A percentile compares a stretch with the other conserved stretches of the same genome.
Conservation (phyloP, 2,888 invertebrate species). For the Branchellion lobata region DNA sequence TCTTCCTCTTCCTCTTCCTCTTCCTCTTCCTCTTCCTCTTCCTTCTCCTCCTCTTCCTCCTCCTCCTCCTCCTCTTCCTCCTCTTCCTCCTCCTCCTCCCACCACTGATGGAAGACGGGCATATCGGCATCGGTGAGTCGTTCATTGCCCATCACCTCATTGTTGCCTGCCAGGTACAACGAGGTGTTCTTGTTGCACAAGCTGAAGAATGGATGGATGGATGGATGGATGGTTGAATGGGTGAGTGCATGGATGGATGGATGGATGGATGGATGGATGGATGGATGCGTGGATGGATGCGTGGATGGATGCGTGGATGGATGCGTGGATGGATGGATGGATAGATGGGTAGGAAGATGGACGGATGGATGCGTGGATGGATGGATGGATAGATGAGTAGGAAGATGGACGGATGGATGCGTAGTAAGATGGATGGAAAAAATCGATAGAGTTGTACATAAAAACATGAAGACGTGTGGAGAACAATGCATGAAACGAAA, state of each 20-base stretch:
- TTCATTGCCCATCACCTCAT: slow-evolving; percentile 8
- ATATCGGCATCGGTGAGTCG: slow-evolving; percentile 20
- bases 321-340: not conserved
- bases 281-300: not conserved
- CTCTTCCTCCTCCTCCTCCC: not conserved
- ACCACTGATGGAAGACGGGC: slow-evolving; percentile 2
- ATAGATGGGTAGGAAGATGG: too few species aligned
- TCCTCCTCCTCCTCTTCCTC: not conserved
- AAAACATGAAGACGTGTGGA: not conserved
- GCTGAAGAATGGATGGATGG: slow-evolving; percentile 15
- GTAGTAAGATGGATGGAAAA: not conserved
- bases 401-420: not conserved
- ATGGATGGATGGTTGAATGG: too few species aligned
- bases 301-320: not conserved
- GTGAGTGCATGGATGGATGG: not conserved
- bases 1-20: too few species aligned
- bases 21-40: not conserved
- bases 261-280: too few species aligned
- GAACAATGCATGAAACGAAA: not conserved
- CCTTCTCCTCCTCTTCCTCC: not conserved
- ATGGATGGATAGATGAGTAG: too few species aligned
- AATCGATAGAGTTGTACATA: not conserved
- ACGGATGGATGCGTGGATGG: not conserved
- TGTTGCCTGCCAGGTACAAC: slow-evolving; percentile 24
- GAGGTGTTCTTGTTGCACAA: slow-evolving; percentile 33